A percentile compares a stretch with the other conserved stretches of the same genome.
Conservation (phyloP, 2,888 invertebrate species). For the Glaucopsyche alexis region DNA sequence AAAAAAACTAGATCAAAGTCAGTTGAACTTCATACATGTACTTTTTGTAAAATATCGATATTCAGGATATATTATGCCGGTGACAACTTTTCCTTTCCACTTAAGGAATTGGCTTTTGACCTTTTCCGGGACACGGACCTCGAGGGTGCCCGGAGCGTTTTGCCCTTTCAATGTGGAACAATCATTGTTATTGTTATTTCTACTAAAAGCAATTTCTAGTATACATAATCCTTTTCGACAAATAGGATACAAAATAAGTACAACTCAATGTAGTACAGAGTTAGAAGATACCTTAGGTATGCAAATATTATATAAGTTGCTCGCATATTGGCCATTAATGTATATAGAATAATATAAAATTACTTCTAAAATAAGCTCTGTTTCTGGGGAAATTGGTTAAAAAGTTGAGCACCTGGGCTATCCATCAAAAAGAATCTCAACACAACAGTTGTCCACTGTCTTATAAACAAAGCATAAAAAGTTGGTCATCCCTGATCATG, state of each 20-base stretch:
- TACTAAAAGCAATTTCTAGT: background rate
- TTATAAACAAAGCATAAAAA: constrained; percentile 2
- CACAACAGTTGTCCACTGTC: background rate
- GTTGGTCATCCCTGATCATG: background rate
- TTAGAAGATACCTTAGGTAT: too few relatives aligned
- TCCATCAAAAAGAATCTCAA: too few relatives aligned
- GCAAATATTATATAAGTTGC: too few relatives aligned
- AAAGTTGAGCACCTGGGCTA: background rate
- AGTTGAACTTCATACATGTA: background rate
- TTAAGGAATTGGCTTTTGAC: background rate
- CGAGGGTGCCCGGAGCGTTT: background rate
- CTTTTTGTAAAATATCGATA: background rate
- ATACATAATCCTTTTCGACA: background rate
- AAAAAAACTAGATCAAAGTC: too few relatives aligned
- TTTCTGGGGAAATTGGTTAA: background rate
- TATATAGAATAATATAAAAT: too few relatives aligned
- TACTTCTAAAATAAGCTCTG: too few relatives aligned
- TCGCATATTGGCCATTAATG: too few relatives aligned
- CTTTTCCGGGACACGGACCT: background rate
- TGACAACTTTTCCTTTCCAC: background rate
- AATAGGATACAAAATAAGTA: background rate
- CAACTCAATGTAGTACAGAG: background rate
- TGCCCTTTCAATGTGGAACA: background rate
- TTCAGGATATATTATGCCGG: background rate
- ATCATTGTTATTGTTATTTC: background rate